A percentile compares a stretch with the other conserved stretches of the same genome.
Conservation (phyloP, 2,113 vertebrate genomes). For the Dicerorhinus sumatrensis region DNA sequence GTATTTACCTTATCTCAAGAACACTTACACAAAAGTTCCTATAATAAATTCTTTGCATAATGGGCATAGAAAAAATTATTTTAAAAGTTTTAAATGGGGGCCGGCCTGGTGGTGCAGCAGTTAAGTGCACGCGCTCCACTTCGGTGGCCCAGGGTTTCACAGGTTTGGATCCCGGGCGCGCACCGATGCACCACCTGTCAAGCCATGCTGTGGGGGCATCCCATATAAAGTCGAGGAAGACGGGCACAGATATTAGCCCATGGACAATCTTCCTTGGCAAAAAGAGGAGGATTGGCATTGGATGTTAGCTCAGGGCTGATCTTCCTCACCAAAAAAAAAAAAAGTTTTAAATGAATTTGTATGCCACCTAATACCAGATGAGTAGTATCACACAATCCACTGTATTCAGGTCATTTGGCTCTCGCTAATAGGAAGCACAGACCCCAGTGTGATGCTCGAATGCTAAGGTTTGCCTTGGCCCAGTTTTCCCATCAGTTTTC, state of each 20-base stretch:
- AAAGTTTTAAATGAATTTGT: background rate
- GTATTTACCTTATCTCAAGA: background rate
- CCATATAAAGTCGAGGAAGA: too few species aligned
- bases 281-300: too few species aligned
- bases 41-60: slow-evolving; percentile 1
- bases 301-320: too few species aligned
- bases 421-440: background rate
- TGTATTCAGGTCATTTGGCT: background rate
- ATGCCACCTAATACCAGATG: background rate
- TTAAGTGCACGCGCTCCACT: too few species aligned
- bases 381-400: background rate
- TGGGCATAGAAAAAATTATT: background rate
- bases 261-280: too few species aligned
- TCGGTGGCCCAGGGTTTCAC: too few species aligned
- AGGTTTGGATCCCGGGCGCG: too few species aligned
- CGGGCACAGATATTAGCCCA: too few species aligned
- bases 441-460: background rate
- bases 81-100: background rate
- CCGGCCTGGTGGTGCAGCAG: too few species aligned
- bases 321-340: too few species aligned
- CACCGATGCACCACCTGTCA: too few species aligned
- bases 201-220: too few species aligned
- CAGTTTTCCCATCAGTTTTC: background rate
- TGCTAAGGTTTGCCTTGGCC: background rate
- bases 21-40: background rate